A percentile compares a stretch with the other conserved stretches of the same genome.
phyloP scores from a whole-genome alignment of 2,113 vertebrate genomes.

The Zapus hudsonius region DNA sequence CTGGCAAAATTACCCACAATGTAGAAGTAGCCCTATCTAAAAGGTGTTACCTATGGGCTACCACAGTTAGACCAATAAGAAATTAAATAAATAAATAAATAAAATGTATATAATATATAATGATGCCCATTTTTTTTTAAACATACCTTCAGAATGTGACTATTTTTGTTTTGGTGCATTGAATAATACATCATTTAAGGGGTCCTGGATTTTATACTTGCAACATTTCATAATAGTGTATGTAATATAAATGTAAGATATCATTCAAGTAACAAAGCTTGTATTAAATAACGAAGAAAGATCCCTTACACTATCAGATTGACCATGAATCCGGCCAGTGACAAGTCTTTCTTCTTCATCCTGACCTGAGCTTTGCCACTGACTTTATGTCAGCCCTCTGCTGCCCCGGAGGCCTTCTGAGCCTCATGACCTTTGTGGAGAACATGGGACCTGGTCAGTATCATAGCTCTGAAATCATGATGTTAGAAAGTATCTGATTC shows the following conservation, averaged over 20 bases:
- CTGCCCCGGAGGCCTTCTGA: neutral
- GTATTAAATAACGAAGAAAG: neutral
- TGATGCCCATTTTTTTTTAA: constrained; percentile 62
- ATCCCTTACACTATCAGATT: neutral
- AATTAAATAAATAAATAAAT: constrained; percentile 49
- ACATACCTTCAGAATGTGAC: constrained; percentile 60
- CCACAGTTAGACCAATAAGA: constrained; percentile 44
- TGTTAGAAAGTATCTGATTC: neutral
- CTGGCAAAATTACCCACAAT: constrained; percentile 46
- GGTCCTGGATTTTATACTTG: neutral
- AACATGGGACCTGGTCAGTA: neutral
- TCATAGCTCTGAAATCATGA: neutral
- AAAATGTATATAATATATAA: constrained; percentile 38
- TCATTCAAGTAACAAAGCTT: neutral
- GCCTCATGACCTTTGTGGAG: neutral
- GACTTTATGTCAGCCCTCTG: rapidly evolving
- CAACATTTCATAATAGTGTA: neutral
- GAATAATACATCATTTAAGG: neutral
- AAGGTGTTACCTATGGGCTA: constrained; percentile 32
- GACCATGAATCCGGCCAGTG: neutral
- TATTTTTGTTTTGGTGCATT: constrained; percentile 10
- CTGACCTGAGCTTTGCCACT: neutral
- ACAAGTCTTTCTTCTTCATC: neutral
- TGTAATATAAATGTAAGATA: neutral
- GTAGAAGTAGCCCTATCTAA: neutral